Evolutionary conservation across 2,888 invertebrate genomes (phyloP).

Genomic region (Rugalucina vietnamica): DNA sequence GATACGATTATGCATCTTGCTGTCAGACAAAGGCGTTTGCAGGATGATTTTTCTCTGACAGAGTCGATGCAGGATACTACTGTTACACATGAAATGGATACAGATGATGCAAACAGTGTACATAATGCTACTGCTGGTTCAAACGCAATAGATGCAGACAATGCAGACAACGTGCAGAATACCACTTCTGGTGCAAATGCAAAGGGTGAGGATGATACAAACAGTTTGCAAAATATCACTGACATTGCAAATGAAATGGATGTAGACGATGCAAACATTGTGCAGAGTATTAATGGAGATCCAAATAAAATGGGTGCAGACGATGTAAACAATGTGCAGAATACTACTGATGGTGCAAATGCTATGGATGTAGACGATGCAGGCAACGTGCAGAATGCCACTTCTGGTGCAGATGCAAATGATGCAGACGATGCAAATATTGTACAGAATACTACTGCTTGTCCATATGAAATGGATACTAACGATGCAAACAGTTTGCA

Average conservation of each 20-base stretch:
- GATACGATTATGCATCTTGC: conserved; percentile 14
- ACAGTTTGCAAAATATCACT: background rate
- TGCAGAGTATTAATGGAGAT: background rate
- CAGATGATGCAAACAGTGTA: background rate
- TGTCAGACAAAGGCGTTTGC: background rate
- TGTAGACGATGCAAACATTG: background rate
- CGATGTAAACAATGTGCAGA: background rate
- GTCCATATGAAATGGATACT: background rate
- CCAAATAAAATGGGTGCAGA: background rate
- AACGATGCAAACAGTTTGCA: background rate
- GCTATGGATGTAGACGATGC: background rate
- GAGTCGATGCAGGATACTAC: background rate
- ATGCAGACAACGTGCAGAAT: background rate
- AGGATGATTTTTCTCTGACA: background rate
- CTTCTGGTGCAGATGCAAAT: background rate
- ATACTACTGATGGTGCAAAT: background rate
- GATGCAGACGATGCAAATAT: background rate
- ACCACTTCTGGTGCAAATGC: background rate
- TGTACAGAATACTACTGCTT: background rate
- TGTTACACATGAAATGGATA: background rate
- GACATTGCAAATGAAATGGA: background rate
- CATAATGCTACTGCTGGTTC: background rate
- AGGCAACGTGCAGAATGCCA: background rate
- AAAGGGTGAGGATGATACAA: background rate
- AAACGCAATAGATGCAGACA: background rate